Conservation (phyloP, 2,888 invertebrate genomes). For the Drosophila incognita region DNA sequence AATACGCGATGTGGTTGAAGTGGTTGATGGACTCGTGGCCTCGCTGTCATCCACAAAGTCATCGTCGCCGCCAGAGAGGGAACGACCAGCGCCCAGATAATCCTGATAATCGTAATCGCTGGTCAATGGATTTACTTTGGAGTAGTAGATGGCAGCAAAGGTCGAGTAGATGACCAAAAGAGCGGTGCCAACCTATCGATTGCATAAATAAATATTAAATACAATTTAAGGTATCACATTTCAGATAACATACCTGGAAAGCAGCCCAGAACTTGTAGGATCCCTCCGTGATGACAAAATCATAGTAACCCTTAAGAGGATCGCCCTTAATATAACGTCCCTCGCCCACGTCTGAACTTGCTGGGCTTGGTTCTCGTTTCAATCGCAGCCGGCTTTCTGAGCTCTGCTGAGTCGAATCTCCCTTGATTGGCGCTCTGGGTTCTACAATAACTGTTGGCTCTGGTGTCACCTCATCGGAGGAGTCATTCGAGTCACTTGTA, state of each 20-base stretch:
- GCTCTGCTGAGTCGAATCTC: constrained; percentile 19
- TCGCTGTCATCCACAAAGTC: constrained; percentile 81
- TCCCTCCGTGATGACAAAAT: constrained; percentile 94
- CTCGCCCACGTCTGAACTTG: constrained; percentile 74
- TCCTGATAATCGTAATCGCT: constrained; percentile 92
- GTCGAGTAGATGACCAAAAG: constrained; percentile 92
- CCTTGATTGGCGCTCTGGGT: constrained; percentile 36
- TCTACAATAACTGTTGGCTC: constrained; percentile 37
- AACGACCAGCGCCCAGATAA: constrained; percentile 89
- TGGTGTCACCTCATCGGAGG: constrained; percentile 31
- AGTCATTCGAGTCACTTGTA: constrained; percentile 3
- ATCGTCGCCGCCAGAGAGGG: constrained; percentile 85
- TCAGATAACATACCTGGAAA: constrained; percentile 88
- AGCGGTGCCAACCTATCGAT: constrained; percentile 91
- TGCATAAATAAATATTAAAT: neutral
- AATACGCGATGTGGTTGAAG: constrained; percentile 51
- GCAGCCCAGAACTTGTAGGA: constrained; percentile 96
- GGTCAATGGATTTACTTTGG: constrained; percentile 93
- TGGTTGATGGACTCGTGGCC: constrained; percentile 4
- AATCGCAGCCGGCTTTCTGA: constrained; percentile 54
- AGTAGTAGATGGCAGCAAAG: constrained; percentile 94
- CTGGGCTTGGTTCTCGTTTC: constrained; percentile 49
- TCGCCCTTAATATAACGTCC: constrained; percentile 86
- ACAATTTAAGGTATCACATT: neutral
- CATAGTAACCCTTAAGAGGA: constrained; percentile 93